Base-by-base conservation (phyloP, 2,888 invertebrate species). In the Marasmarcha lunaedactyla region DNA sequence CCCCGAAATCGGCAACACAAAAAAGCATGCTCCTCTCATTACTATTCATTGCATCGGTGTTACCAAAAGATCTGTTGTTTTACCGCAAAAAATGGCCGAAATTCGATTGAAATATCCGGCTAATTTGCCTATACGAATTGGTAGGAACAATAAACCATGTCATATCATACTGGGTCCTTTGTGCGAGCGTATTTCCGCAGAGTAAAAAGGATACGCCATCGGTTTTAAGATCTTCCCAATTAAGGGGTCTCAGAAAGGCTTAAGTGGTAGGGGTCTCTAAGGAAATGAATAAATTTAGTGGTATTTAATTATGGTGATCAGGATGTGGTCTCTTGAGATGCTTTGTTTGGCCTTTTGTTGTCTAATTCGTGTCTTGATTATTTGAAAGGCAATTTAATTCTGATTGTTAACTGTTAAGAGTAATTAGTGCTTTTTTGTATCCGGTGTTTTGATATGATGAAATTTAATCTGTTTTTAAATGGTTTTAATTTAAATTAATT, bases 101-200 rank as follows among this genome's bases (percentile, higher is more conserved):
- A 58, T 55, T 51, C 40, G 49, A 81, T 77, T 76, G 79, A 77
- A 71, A 77, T 79, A 78, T 81, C 81, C 81, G 67, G 63, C 79
- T 81, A 81, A 81, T 81, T 81, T 79, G 74, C 67, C 69, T 76
- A 63, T 59, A 63, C 58, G 50, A 57, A 56, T 59, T 56, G 53
- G 52, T 43, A 54, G 54, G 50, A 52, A 60, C 70, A 76, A 76
- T 77, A 73, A 77, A 73, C 72, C 72, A 73, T 72, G 78, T 77
- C 79, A 81, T 79, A 78, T 79, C 71, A 65, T 70, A 71, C 71
- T 52, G 67, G 71, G 55, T 48, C 70, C 66, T 69, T 70, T 57
- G 59, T 46, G 57, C 63, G 71, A 76, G 68, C 46, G 61, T 72
- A 69, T 74, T 67, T 81, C 78, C 81, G 71, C 72, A 71, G 71